Percentiles rank a stretch among this genome's conserved stretches.
Conservation (phyloP, 1,140 invertebrate genomes). For the Leptinotarsa defecta region DNA sequence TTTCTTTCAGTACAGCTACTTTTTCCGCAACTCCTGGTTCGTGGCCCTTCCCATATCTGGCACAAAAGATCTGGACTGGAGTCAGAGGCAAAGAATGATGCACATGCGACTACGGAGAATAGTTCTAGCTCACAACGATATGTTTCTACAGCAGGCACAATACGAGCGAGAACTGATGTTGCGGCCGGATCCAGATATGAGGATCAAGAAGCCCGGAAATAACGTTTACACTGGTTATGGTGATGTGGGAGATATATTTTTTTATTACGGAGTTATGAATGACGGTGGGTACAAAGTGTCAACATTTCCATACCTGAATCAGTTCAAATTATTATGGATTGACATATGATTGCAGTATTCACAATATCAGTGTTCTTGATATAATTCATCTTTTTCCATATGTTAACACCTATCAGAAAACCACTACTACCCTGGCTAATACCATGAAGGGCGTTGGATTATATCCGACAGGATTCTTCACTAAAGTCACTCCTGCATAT, state of each 20-base stretch:
- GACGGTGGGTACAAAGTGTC: slow-evolving; percentile 35
- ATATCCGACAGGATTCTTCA: too few relatives aligned
- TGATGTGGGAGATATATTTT: slow-evolving; percentile 44
- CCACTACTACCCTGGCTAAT: too few relatives aligned
- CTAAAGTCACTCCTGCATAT: too few relatives aligned
- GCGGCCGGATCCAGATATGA: slow-evolving; percentile 23
- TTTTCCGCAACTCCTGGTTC: slow-evolving; percentile 47
- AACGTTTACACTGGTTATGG: slow-evolving; percentile 50
- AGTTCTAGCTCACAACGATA: slow-evolving; percentile 46
- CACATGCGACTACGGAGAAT: slow-evolving; percentile 48
- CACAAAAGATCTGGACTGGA: slow-evolving; percentile 38
- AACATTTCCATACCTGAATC: too few relatives aligned
- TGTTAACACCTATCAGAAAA: too few relatives aligned
- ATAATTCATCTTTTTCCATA: too few relatives aligned
- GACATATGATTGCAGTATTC: too few relatives aligned
- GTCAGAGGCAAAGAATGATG: slow-evolving; percentile 45
- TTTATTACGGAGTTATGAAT: slow-evolving; percentile 49
- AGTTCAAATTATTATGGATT: too few relatives aligned
- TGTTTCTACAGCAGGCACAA: slow-evolving; percentile 45
- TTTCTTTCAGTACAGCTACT: slow-evolving; percentile 43
- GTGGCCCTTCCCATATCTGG: slow-evolving; percentile 37
- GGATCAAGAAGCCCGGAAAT: slow-evolving; percentile 37
- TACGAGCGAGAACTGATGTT: slow-evolving; percentile 42
- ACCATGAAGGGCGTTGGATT: too few relatives aligned
- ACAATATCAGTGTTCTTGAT: too few relatives aligned